A percentile compares a stretch with the other conserved stretches of the same genome.
These are phyloP conservation scores for Gryon sp. DNA, from an alignment of 1,140 invertebrate species.

Conservation along the genomic window DNA sequence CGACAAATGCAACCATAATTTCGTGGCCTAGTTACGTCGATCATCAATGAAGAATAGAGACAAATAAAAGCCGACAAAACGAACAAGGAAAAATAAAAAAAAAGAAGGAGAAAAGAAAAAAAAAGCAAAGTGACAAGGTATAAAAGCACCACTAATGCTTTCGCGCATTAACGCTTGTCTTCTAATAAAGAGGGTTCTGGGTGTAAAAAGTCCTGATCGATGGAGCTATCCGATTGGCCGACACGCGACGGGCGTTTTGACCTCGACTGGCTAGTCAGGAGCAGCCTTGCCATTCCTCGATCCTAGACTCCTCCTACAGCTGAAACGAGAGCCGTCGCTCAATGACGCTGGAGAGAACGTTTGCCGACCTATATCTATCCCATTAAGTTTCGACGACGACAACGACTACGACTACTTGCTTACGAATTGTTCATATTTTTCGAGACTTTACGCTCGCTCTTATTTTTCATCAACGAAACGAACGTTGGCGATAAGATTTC, in stretches of 20 bases:
- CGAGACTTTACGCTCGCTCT: background rate
- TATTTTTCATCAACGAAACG: background rate
- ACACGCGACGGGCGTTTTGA: slow-evolving; percentile 34
- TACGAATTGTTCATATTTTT: slow-evolving; percentile 28
- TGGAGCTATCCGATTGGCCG: slow-evolving; percentile 72
- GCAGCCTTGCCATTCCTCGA: slow-evolving; percentile 52
- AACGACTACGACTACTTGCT: no score
- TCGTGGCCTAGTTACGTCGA: slow-evolving; percentile 63
- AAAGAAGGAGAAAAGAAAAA: slow-evolving; percentile 57
- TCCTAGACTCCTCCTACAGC: slow-evolving; percentile 65
- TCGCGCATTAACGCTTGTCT: slow-evolving; percentile 77
- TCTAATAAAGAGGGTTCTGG: slow-evolving; percentile 71
- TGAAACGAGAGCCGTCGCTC: background rate
- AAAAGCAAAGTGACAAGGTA: slow-evolving; percentile 71
- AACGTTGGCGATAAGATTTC: background rate
- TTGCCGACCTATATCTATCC: slow-evolving; percentile 33
- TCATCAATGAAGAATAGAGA: slow-evolving; percentile 60
- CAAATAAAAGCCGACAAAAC: slow-evolving; percentile 43
- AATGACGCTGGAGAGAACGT: slow-evolving; percentile 39
- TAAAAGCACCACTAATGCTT: slow-evolving; percentile 77
- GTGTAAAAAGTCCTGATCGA: slow-evolving; percentile 74
- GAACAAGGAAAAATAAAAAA: slow-evolving; percentile 59
- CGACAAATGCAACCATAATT: slow-evolving; percentile 14
- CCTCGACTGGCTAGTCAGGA: slow-evolving; percentile 51
- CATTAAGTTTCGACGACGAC: slow-evolving; percentile 24